Evolutionary conservation across 1,140 invertebrate genomes (phyloP).

Genomic region (Olivierus martensii): DNA sequence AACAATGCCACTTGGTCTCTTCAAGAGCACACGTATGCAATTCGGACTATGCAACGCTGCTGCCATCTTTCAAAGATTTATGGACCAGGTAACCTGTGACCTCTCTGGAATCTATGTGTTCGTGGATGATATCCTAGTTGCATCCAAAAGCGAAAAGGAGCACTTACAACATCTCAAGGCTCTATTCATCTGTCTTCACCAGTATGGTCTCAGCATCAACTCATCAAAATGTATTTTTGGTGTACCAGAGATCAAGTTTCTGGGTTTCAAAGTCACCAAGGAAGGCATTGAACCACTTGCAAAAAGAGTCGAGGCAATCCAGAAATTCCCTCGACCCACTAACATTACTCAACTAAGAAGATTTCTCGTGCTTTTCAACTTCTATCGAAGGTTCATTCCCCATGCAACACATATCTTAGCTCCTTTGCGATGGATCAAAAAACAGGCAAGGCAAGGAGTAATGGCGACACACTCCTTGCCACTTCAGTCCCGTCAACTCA

Average conservation of each 20-base stretch:
- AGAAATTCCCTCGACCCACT: conserved; percentile 20
- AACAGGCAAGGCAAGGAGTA: too few species aligned
- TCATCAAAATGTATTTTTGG: conserved; percentile 13
- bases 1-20: conserved; percentile 22
- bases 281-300: conserved; percentile 4
- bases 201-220: conserved; percentile 24
- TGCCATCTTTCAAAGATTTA: conserved; percentile 15
- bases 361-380: conserved; percentile 30
- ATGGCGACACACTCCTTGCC: too few species aligned
- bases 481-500: too few species aligned
- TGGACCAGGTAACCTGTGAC: conserved; percentile 11
- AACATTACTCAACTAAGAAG: conserved; percentile 24
- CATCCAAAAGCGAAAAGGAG: conserved; percentile 21
- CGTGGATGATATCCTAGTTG: conserved; percentile 40
- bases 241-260: too few species aligned
- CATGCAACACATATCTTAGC: conserved; percentile 1
- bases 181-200: conserved; percentile 26
- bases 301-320: conserved; percentile 4
- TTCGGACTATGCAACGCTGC: conserved; percentile 25
- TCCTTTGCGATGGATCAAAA: too few species aligned
- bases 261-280: conserved; percentile 2
- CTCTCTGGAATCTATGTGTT: conserved; percentile 29
- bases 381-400: conserved; percentile 21
- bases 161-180: conserved; percentile 26
- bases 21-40: conserved; percentile 16